Evolutionary conservation across 2,797 vertebrate species (phyloP).

Genomic region (Sebastes cheni): DNA sequence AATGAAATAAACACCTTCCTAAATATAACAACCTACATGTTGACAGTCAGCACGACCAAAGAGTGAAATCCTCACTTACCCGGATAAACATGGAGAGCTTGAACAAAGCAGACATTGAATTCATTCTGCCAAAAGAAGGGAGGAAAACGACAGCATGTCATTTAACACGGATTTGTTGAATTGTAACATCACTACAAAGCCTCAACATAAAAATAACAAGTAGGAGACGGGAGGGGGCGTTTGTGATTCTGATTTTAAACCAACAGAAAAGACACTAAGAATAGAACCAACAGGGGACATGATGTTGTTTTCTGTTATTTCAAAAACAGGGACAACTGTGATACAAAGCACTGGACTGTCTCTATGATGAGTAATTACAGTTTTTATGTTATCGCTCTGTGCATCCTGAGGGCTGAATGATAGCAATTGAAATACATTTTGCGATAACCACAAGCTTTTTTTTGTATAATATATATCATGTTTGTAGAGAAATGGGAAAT

Average conservation of each 20-base stretch:
- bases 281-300: neutral
- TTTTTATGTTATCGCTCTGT: neutral
- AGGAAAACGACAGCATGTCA: neutral
- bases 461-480: neutral
- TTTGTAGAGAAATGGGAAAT: neutral
- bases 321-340: neutral
- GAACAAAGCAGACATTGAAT: constrained; percentile 94
- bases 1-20: neutral
- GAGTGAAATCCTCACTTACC: constrained; percentile 78
- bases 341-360: neutral
- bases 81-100: constrained; percentile 97
- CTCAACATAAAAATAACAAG: neutral
- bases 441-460: neutral
- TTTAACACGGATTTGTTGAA: neutral
- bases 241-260: neutral
- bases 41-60: neutral
- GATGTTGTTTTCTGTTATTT: neutral
- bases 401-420: neutral
- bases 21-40: neutral
- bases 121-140: constrained; percentile 87
- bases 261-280: neutral
- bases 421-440: neutral
- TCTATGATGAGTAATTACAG: neutral
- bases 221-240: neutral
- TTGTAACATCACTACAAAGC: constrained; percentile 9